Base-by-base conservation (phyloP, 2,113 vertebrate species). In the Pipra filicauda region DNA sequence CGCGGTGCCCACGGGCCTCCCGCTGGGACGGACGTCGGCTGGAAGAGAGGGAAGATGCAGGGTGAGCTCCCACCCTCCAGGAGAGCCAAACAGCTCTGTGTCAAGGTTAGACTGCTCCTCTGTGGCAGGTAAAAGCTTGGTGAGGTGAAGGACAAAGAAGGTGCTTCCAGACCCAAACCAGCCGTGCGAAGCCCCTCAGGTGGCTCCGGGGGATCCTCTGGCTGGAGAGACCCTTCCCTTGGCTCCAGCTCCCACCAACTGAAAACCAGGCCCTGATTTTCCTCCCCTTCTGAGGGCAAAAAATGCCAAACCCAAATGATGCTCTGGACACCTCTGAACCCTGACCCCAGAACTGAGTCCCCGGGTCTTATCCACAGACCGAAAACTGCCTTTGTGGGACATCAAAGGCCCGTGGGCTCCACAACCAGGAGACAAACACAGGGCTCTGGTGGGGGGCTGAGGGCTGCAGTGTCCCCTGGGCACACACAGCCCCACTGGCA, bases 21-120 rank as follows among this genome's bases (percentile, higher is more conserved):
- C 99, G 24, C 99, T 99, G 62, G 99, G 99, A 28, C 99, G 98
- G 96, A 98, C 97, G 19, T 99, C 99, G 72, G 99, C 99, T 99
- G 93, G 18, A 97, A 91, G 96, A 67, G 89, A 62, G 30, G 55
- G 33, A 26, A 11, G 17, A 20, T 8, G 52, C 43, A 23, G 27
- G 12, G 57, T 13, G 44, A 21, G 64, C 39, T 2, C 21, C 20
- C 28, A 6, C 0, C 2, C 52, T 37, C 67, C 59, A 6, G 2
- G 3, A 51, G 51, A 74, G 66, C 55, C 80, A 39, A 33, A 2
- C 11, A 33, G 58, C 74, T 69, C 48, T 31, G 0, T 4, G 24
- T 10, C 73, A 7, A 28, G 8, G 26, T 33, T 0, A 43, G 37
- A 54, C 2, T 0, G 2, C 4, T 26, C 65, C n/a, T 22, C 1